Conservation (phyloP, 2,888 invertebrate genomes). For the Cenopis cana region DNA sequence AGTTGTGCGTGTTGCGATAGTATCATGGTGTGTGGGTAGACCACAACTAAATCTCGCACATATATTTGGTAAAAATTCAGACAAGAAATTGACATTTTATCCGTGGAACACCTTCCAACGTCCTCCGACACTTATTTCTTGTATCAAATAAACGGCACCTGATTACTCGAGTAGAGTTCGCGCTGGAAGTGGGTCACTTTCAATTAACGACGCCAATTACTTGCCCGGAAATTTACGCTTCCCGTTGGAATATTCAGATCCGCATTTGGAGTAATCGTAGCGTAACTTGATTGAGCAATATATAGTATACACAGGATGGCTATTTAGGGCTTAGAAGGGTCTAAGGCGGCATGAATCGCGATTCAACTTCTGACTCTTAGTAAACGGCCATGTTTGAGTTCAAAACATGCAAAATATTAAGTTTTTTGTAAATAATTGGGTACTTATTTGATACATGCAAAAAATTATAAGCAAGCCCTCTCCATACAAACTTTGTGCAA, state of each 20-base stretch:
- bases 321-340: too few species aligned
- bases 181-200: conserved; percentile 30
- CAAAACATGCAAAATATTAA: too few species aligned
- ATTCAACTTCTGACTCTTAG: too few species aligned
- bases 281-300: background rate
- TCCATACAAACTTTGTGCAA: too few species aligned
- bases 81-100: background rate
- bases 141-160: conserved; percentile 11
- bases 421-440: too few species aligned
- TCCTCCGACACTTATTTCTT: background rate
- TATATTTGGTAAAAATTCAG: too few species aligned
- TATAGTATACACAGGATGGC: background rate
- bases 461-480: too few species aligned
- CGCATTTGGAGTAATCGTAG: background rate
- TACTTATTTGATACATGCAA: too few species aligned
- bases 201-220: conserved; percentile 36
- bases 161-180: conserved; percentile 9
- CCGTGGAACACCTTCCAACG: background rate
- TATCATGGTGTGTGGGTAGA: too few species aligned
- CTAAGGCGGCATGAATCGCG: too few species aligned
- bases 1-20: too few species aligned
- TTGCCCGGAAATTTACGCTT: conserved; percentile 19
- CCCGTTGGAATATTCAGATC: background rate
- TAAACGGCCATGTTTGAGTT: too few species aligned
- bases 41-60: background rate